Evolutionary conservation across 2,888 invertebrate species (phyloP), one percentile per base, ranked within the genome.

Genomic region (Saturnia pavonia): DNA sequence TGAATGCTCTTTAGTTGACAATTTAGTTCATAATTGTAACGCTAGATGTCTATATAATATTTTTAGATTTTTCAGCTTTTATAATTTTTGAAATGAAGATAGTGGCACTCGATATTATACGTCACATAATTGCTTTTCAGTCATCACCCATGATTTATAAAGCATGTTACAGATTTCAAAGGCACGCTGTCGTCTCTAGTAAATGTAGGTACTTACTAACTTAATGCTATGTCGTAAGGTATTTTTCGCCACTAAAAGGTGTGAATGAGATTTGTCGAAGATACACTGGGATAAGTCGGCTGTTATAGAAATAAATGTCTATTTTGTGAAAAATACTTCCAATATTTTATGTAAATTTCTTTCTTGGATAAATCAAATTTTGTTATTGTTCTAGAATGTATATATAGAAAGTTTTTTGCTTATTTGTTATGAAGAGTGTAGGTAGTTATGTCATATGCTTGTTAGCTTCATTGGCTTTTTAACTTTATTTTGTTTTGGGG

Each of bases 211-310:
- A 14, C 11, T 6, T 19, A 60, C 14, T 27, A 60, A 60, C 12
- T 60, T 27, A 60, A 60, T 60, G 57, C 27, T 27, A 60, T 60
- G 42, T 51, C 34, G 12, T 14, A 69, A 34, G 45, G 22, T 68
- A 71, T 71, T 68, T 68, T 42, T 71, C 63, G 51, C 12, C 22
- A 63, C 68, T 68, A 68, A 70, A 70, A 68, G 68, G 40, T 51
- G 68, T 40, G 51, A 68, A 71, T 65, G 54, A 48, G 71, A 71
- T 71, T 71, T 68, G 43, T 57, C 14, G 27, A 60, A 12, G 45
- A 60, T 60, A 25, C 63, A 63, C 67, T 48, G 7, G 34, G 57
- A 70, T 68, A 71, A 71, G 57, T 68, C 68, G n/a, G 48, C 22
- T 48, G 68, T 68, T 71, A 60, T 48, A 68, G 48, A 71, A 51